A percentile compares a stretch with the other conserved stretches of the same genome.
These are phyloP conservation scores for Drosophila melanica DNA, from an alignment of 1,140 invertebrate species.

Conservation along the genomic window DNA sequence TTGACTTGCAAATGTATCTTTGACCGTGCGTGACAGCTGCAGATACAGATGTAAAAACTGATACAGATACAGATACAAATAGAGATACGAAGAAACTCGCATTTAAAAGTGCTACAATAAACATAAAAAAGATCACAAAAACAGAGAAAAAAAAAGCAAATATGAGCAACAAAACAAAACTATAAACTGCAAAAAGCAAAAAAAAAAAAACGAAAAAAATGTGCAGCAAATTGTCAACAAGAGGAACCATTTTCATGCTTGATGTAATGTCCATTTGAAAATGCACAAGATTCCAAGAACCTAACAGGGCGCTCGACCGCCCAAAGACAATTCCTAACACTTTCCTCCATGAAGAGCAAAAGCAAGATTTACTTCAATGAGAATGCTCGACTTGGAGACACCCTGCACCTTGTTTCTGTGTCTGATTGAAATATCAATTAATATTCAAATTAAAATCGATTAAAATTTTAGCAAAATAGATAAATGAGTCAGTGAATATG, in stretches of 20 bases:
- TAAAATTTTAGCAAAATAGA: not conserved
- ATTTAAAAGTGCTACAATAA: conserved; percentile 51
- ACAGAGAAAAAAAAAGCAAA: conserved; percentile 16
- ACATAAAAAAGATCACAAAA: conserved; percentile 17
- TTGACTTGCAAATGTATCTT: conserved; percentile 42
- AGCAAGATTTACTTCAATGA: not conserved
- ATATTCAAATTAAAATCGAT: not conserved
- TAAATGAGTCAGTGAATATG: too few relatives aligned
- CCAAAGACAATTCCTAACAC: conserved; percentile 38
- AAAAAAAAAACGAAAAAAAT: too few relatives aligned
- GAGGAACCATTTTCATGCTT: conserved; percentile 66
- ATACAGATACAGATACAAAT: conserved; percentile 18
- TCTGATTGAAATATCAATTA: not conserved
- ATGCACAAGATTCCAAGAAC: conserved; percentile 48
- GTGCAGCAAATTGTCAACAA: conserved; percentile 51
- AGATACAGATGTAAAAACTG: conserved; percentile 17
- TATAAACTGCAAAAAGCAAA: conserved; percentile 48
- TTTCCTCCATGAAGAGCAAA: not conserved
- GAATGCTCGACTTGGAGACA: not conserved
- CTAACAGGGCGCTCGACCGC: conserved; percentile 7
- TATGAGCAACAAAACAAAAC: conserved; percentile 49
- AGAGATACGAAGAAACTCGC: conserved; percentile 14
- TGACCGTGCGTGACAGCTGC: conserved; percentile 23
- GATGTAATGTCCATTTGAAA: conserved; percentile 56
- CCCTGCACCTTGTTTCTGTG: not conserved